These are phyloP conservation scores for Diceros bicornis DNA, from an alignment of 2,797 vertebrate genomes.

Conservation along the genomic window DNA sequence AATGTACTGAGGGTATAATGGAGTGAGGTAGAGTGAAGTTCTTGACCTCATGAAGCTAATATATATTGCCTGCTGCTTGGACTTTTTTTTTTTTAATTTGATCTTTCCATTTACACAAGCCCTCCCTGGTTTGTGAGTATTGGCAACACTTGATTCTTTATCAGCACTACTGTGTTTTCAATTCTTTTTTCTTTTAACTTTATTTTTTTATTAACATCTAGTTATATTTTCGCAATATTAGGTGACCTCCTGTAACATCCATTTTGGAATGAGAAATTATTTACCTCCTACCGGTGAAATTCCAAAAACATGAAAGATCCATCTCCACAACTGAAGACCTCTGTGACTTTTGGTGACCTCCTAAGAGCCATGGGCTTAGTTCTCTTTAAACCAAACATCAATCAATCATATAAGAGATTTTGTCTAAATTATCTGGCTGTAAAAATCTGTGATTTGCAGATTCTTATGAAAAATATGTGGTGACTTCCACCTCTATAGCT, in stretches of 20 bases:
- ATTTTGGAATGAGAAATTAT: constrained; percentile 37
- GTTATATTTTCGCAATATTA: neutral
- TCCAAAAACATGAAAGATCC: neutral
- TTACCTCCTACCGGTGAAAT: neutral
- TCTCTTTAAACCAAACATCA: neutral
- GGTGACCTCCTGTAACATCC: neutral
- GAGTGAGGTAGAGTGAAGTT: neutral
- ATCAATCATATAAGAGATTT: neutral
- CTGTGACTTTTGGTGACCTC: neutral
- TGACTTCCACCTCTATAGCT: neutral
- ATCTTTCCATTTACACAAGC: neutral
- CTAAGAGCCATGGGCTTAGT: neutral
- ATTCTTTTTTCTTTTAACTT: neutral
- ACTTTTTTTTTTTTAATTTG: neutral
- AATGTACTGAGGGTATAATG: neutral
- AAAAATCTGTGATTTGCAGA: neutral
- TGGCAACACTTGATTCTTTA: neutral
- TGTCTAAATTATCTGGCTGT: neutral
- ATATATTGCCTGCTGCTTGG: neutral
- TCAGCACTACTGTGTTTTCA: neutral
- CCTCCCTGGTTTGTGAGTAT: neutral
- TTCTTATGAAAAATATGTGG: neutral
- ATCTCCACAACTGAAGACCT: neutral
- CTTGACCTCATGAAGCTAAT: neutral
- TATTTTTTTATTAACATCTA: neutral